A percentile compares a stretch with the other conserved stretches of the same genome.
Conservation (phyloP, 1,140 invertebrate genomes). For the Grapholita molesta region DNA sequence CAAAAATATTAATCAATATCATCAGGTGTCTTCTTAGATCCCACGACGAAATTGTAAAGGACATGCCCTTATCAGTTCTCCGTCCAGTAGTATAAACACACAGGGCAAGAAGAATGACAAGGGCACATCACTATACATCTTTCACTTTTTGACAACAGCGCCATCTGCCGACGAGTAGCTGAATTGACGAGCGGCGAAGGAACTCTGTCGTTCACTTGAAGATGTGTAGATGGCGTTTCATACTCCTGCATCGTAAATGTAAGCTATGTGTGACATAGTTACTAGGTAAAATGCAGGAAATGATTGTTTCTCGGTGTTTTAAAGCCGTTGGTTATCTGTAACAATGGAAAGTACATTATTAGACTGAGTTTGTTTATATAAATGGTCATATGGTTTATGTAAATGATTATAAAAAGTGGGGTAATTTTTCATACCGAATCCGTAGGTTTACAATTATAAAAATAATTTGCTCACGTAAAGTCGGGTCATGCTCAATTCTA, state of each 20-base stretch:
- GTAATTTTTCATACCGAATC: too few relatives aligned
- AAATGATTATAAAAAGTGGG: not conserved
- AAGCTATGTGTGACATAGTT: conserved; percentile 22
- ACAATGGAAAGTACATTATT: conserved; percentile 23
- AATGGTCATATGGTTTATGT: not conserved
- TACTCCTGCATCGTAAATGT: conserved; percentile 42
- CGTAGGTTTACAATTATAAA: too few relatives aligned
- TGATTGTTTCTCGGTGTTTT: not conserved
- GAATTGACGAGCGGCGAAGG: not conserved
- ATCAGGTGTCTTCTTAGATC: conserved; percentile 22
- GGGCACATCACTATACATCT: conserved; percentile 53
- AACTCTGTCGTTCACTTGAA: not conserved
- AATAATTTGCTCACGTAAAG: too few relatives aligned
- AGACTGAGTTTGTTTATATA: too few relatives aligned
- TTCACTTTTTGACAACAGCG: conserved; percentile 16
- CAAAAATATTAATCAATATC: too few relatives aligned
- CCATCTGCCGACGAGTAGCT: conserved; percentile 34
- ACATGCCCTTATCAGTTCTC: conserved; percentile 75
- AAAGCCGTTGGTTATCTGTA: conserved; percentile 21
- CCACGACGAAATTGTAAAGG: conserved; percentile 40
- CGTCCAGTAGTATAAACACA: conserved; percentile 72
- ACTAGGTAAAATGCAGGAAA: conserved; percentile 43
- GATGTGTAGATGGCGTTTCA: not conserved
- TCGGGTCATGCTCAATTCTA: too few relatives aligned
- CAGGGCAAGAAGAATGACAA: conserved; percentile 74